Conservation (phyloP, 2,888 invertebrate species). For the Ormyrus pomaceus region DNA sequence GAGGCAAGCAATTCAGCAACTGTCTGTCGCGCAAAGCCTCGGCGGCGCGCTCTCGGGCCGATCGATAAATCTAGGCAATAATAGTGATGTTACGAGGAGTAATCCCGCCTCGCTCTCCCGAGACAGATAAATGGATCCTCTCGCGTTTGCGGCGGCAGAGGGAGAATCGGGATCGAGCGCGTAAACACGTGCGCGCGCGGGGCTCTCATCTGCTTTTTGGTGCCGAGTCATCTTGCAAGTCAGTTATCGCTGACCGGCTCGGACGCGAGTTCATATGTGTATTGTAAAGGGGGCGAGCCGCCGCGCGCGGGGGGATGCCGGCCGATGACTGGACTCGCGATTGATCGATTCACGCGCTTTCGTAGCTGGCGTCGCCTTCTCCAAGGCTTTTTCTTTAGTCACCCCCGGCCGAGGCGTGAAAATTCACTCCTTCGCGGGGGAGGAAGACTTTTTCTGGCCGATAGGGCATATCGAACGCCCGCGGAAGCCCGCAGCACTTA, state of each 20-base stretch:
- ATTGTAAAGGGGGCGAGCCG: conserved; percentile 18
- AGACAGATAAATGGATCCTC: conserved; percentile 56
- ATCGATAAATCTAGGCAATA: conserved; percentile 57
- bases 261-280: conserved; percentile 29
- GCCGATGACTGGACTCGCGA: conserved; percentile 60
- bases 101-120: conserved; percentile 52
- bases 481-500: no score
- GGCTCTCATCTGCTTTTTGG: neutral
- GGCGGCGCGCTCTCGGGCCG: neutral
- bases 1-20: conserved; percentile 54
- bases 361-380: no score
- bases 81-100: conserved; percentile 56
- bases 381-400: conserved; percentile 7
- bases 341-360: conserved; percentile 63
- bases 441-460: no score
- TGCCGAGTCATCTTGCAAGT: conserved; percentile 45
- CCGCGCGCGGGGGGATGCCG: conserved; percentile 60
- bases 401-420: neutral
- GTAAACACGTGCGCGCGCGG: neutral
- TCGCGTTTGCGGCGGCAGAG: neutral
- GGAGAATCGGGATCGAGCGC: conserved; percentile 22
- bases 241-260: conserved; percentile 30
- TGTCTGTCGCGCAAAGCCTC: conserved; percentile 44
- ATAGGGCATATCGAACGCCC: no score
- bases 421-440: no score